These are phyloP conservation scores for Luffia ferchaultella DNA, from an alignment of 2,888 invertebrate species.

Conservation along the genomic window DNA sequence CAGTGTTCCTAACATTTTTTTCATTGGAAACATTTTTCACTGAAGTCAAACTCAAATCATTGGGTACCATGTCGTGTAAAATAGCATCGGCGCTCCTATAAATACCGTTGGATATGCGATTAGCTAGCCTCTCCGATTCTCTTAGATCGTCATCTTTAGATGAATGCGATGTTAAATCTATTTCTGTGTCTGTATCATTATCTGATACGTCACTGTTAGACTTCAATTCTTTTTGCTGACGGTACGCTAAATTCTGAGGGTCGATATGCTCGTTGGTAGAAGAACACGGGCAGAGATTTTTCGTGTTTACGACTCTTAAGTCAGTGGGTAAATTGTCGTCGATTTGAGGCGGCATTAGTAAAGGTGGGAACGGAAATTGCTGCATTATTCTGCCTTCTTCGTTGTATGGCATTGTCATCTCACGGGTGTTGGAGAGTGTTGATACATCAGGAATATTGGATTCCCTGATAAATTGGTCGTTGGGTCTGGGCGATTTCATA, in stretches of 20 bases:
- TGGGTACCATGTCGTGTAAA: slow-evolving; percentile 53
- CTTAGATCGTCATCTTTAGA: slow-evolving; percentile 55
- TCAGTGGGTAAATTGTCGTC: slow-evolving; percentile 49
- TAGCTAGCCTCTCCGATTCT: slow-evolving; percentile 48
- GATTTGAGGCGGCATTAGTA: slow-evolving; percentile 31
- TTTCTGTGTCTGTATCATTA: slow-evolving; percentile 57
- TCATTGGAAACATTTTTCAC: not conserved
- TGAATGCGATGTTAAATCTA: slow-evolving; percentile 57
- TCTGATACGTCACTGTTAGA: slow-evolving; percentile 38
- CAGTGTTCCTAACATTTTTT: not conserved
- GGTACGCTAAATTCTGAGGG: slow-evolving; percentile 49
- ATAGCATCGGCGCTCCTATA: slow-evolving; percentile 46
- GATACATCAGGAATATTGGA: slow-evolving; percentile 27
- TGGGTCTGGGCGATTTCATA: slow-evolving; percentile 35
- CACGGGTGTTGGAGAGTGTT: slow-evolving; percentile 28
- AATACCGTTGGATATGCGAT: slow-evolving; percentile 51
- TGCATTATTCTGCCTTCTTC: slow-evolving; percentile 45
- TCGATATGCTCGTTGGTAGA: slow-evolving; percentile 25
- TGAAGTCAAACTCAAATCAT: slow-evolving; percentile 44
- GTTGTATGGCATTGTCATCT: slow-evolving; percentile 27
- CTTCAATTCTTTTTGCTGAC: slow-evolving; percentile 20
- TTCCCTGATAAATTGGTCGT: slow-evolving; percentile 41
- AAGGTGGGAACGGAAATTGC: slow-evolving; percentile 35
- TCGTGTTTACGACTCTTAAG: slow-evolving; percentile 39
- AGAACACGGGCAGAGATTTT: slow-evolving; percentile 38